Evolutionary conservation across 2,797 vertebrate species (phyloP).

Genomic region (Australoheros facetus): DNA sequence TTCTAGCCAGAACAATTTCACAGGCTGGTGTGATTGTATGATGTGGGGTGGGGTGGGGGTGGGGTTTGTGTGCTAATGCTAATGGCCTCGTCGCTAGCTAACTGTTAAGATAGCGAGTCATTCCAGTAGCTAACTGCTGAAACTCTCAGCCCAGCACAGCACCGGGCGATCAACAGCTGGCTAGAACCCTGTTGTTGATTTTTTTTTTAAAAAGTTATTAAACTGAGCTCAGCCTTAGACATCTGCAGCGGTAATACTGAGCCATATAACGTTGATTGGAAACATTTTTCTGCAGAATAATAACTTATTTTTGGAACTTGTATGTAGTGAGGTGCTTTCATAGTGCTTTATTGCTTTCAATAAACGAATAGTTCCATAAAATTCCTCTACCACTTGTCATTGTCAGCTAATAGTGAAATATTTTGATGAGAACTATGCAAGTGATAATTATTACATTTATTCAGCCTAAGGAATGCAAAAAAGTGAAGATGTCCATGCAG

Average conservation of each 20-base stretch:
- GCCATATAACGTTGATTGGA: background rate
- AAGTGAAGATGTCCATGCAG: background rate
- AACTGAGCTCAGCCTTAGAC: background rate
- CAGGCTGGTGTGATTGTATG: no score
- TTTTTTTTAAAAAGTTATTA: no score
- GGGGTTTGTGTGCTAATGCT: no score
- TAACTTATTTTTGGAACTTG: no score
- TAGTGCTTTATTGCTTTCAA: background rate
- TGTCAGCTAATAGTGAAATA: background rate
- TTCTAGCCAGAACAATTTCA: no score
- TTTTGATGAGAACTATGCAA: background rate
- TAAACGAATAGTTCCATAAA: background rate
- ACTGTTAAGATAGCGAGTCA: no score
- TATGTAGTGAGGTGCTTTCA: background rate
- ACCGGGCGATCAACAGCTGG: no score
- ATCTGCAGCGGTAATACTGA: background rate
- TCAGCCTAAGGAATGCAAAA: background rate
- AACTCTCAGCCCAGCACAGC: no score
- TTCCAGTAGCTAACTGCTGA: no score
- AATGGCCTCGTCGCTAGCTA: no score
- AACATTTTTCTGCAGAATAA: background rate
- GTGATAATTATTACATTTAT: background rate
- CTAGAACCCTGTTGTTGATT: no score
- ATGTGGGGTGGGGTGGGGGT: no score
- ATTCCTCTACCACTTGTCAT: background rate